Evolutionary conservation across 2,797 vertebrate species (phyloP), one percentile per base, ranked within the genome.

Genomic region (Dipus sagitta): DNA sequence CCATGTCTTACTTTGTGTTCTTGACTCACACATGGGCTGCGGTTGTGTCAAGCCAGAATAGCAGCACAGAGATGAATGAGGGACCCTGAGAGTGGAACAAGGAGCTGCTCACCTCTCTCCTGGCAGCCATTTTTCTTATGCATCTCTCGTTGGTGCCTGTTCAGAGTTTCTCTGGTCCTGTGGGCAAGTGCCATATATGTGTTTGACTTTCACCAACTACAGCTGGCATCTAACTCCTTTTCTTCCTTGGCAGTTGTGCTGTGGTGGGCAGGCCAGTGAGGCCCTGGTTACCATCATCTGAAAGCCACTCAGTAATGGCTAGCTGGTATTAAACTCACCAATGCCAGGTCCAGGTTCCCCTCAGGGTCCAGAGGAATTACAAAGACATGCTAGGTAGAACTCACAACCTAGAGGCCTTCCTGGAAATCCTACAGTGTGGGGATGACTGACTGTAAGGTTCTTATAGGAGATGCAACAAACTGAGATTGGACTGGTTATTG

Each of bases 21-120:
- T 23, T 62, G 80, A 6, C 34, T 78, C 42, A 30, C 28, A 20
- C 47, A 9, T 47, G 47, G 23, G 5, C 80, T 70, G 11, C 30
- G 83, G 18, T 78, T 65, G 58, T 14, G 13, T 67, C 47, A 30
- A 32, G 34, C 64, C n/a, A 64, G n/a, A 34, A 23, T 0, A 0
- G n/a, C 0, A 0, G 2, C 23, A 23, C 23, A 23, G n/a, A 64
- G 28, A 0, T 4, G 47, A 30, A 1, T 14, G 0, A 4, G 34
- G 58, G 24, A 70, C 76, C 58, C 70, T 4, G 15, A 76, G 79
- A 54, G 7, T 0, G 12, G 42, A 11, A 32, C 4, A 30, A 71
- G 76, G 58, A 32, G 7, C 64, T 52, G 4, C 3, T 38, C 13
- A 2, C 4, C n/a, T 3, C 23, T 14, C 34, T 70, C 68, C 0